These are phyloP conservation scores for Syndactyla subalaris DNA, from an alignment of 2,797 vertebrate genomes.

Conservation along the genomic window DNA sequence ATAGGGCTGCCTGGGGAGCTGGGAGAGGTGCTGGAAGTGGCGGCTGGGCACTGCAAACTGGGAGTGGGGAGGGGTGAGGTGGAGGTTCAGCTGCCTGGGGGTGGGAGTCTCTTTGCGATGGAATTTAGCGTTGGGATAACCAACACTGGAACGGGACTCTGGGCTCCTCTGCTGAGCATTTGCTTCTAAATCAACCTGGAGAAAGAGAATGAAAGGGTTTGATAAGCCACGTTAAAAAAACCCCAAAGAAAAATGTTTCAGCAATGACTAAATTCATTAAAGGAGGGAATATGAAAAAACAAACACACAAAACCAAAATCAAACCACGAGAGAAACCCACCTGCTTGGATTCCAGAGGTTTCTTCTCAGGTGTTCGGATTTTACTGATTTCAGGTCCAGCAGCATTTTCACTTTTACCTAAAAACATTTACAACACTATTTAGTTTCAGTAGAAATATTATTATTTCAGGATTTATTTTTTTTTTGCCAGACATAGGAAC, in stretches of 20 bases:
- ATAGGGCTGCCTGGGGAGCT: constrained; percentile 87
- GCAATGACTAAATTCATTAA: not conserved
- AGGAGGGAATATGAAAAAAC: not conserved
- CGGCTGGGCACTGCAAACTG: constrained; percentile 84
- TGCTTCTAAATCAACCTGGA: constrained; percentile 88
- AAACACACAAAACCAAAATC: not conserved
- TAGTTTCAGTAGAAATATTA: not conserved
- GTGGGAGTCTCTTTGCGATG: constrained; percentile 91
- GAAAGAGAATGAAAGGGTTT: not conserved
- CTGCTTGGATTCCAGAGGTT: constrained; percentile 89
- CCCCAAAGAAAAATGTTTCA: not conserved
- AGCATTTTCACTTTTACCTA: constrained; percentile 92
- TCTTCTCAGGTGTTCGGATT: constrained; percentile 94
- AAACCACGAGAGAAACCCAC: constrained; percentile 53
- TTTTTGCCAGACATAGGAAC: not conserved
- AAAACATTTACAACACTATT: not conserved
- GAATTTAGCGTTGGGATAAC: constrained; percentile 86
- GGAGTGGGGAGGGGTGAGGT: constrained; percentile 88
- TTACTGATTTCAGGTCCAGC: constrained; percentile 88
- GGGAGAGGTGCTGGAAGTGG: constrained; percentile 84
- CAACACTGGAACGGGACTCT: constrained; percentile 84
- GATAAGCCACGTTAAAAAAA: not conserved
- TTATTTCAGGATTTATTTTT: not conserved
- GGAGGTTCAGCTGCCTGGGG: constrained; percentile 90
- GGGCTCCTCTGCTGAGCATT: constrained; percentile 87